Percentiles rank a stretch among this genome's conserved stretches.
These are phyloP conservation scores for Brachypodius melanocephalos DNA, from an alignment of 2,113 vertebrate species.

Conservation along the genomic window DNA sequence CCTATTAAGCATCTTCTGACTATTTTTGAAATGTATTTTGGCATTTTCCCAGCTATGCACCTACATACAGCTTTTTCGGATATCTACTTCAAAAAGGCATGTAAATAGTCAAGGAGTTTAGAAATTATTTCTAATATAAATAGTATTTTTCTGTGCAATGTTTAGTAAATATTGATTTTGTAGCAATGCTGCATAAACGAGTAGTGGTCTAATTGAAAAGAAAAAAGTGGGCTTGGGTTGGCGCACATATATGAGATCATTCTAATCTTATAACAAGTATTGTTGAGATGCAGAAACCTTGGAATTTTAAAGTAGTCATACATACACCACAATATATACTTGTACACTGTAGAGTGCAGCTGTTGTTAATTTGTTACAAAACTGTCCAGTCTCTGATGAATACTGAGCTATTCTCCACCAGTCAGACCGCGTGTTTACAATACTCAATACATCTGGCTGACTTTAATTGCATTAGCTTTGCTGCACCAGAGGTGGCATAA, in stretches of 20 bases:
- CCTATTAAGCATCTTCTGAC: not conserved
- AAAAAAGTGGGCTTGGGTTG: not conserved
- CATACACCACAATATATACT: not conserved
- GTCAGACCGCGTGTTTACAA: slow-evolving; percentile 66
- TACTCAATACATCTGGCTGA: slow-evolving; percentile 71
- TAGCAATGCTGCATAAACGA: not conserved
- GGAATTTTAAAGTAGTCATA: not conserved
- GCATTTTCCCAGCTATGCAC: not conserved
- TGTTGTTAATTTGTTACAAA: slow-evolving; percentile 33
- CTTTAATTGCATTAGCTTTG: slow-evolving; percentile 76
- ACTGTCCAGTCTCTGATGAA: slow-evolving; percentile 56
- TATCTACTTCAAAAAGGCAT: not conserved
- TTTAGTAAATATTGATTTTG: not conserved
- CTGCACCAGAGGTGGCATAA: slow-evolving; percentile 77
- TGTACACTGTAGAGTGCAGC: not conserved
- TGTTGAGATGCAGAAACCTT: not conserved
- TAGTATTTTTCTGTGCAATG: not conserved
- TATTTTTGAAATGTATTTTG: not conserved
- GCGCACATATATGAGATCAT: not conserved
- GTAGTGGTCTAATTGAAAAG: not conserved
- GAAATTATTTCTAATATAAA: not conserved
- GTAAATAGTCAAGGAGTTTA: not conserved
- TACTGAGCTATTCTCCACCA: slow-evolving; percentile 56
- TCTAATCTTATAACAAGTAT: not conserved
- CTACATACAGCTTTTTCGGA: not conserved